These are phyloP conservation scores for Drosophila neocordata DNA, from an alignment of 1,140 invertebrate genomes.

Conservation along the genomic window DNA sequence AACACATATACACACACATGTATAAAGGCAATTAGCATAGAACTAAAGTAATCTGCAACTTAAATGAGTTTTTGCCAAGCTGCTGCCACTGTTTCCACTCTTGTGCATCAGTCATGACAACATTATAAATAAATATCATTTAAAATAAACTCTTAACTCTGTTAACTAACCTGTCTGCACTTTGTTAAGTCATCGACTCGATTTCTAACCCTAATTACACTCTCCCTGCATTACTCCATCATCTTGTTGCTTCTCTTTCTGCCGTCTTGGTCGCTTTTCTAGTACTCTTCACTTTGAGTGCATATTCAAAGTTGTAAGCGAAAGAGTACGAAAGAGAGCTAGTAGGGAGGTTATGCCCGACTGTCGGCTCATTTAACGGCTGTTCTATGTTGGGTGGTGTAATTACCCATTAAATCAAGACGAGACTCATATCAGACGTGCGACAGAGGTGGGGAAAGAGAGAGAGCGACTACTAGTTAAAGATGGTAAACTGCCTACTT, in stretches of 20 bases:
- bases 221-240: too few relatives aligned
- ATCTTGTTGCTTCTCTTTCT: conserved; percentile 19
- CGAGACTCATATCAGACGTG: conserved; percentile 39
- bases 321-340: not conserved
- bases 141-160: conserved; percentile 75
- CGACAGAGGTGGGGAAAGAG: conserved; percentile 6
- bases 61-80: conserved; percentile 61
- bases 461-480: not conserved
- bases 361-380: conserved; percentile 56
- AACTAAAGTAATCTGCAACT: conserved; percentile 73
- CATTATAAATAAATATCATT: conserved; percentile 80
- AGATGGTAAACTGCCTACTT: conserved; percentile 54
- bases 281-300: conserved; percentile 8
- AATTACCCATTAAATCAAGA: conserved; percentile 73
- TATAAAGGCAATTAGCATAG: conserved; percentile 14
- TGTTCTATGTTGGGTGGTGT: conserved; percentile 53
- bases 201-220: not conserved
- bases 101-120: conserved; percentile 30
- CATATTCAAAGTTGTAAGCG: conserved; percentile 12
- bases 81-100: not conserved
- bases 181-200: conserved; percentile 44
- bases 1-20: conserved; percentile 3
- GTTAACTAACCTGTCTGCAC: conserved; percentile 77
- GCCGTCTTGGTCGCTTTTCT: conserved; percentile 16
- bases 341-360: not conserved